Conservation (phyloP, 2,888 invertebrate genomes). For the Dasypogon diadema region DNA sequence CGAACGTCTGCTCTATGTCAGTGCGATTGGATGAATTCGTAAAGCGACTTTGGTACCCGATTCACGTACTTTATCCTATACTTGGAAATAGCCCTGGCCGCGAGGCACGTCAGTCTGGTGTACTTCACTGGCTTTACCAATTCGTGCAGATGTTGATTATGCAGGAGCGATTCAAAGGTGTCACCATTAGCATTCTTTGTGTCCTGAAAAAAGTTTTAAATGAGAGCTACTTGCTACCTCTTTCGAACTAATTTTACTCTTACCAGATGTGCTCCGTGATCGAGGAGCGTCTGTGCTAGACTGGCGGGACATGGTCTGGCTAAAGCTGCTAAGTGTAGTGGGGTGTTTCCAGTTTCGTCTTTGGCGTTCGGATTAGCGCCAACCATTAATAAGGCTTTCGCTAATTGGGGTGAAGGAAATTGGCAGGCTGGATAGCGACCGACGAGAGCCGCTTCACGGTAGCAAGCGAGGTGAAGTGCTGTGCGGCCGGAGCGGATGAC, state of each 20-base stretch:
- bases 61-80: conserved; percentile 76
- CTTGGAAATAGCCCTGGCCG: conserved; percentile 83
- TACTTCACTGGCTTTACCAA: conserved; percentile 82
- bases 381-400: conserved; percentile 81
- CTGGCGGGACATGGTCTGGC: conserved; percentile 78
- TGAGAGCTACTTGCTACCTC: too few species aligned
- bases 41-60: conserved; percentile 71
- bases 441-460: conserved; percentile 78
- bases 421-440: conserved; percentile 78
- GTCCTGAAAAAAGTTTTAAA: conserved; percentile 60
- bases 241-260: conserved; percentile 56
- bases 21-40: conserved; percentile 68
- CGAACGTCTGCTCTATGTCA: conserved; percentile 54
- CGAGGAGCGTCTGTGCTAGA: conserved; percentile 79
- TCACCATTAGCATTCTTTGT: conserved; percentile 81
- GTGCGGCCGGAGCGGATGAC: conserved; percentile 75
- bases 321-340: conserved; percentile 86
- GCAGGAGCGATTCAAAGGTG: conserved; percentile 79
- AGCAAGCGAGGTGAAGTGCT: conserved; percentile 86
- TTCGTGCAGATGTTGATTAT: conserved; percentile 74
- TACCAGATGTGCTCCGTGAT: conserved; percentile 77
- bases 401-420: conserved; percentile 78
- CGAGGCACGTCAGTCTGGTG: conserved; percentile 86
- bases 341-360: conserved; percentile 88
- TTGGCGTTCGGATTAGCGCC: conserved; percentile 85